Base-by-base conservation (phyloP, 2,113 vertebrate species). In the Phrynocephalus versicolor region DNA sequence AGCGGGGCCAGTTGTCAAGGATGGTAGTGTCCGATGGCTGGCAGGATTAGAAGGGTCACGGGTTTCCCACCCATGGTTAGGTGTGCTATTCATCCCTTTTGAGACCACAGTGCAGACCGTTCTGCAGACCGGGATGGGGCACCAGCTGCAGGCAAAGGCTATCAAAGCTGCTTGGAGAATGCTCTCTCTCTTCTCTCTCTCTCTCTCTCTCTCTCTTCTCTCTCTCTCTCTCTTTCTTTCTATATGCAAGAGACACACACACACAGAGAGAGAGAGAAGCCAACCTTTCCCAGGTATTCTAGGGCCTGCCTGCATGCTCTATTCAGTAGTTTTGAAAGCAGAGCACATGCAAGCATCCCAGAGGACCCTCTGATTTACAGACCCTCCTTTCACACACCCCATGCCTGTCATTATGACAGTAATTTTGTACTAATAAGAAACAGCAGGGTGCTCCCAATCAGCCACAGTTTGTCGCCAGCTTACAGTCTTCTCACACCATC, bases 401-500 rank as follows among this genome's bases (percentile, higher is more conserved):
- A 25, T 80, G 67, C 70, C 25, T 14, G 6, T 55, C 35, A n/a
- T 67, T 67, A 80, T 86, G 57, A 83, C 72, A 87, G 83, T 33
- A 30, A 51, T 80, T 73, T 73, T 72, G 35, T 45, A 30, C 35
- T 39, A 79, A 37, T 72, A 60, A 79, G 27, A 62, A 85, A 45
- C 8, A 10, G 30, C 39, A 55, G 57, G 18, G 19, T 25, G 21
- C 23, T 39, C 39, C 21, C 64, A 93, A 87, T 15, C 23, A 86
- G 74, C 39, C 82, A 51, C 60, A 39, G 76, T 16, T 65, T 81
- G 67, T 88, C 92, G 64, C 65, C 15, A 6, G 45, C 45, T 93
- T 91, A 89, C 74, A 83, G 33, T 80, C 87, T 92, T 80, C 87
- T 92, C 86, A 93, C 91, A 92, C 93, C 94, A 94, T 94, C 94